Conservation (phyloP, 1,140 invertebrate genomes). For the Platorchestia sp. region DNA sequence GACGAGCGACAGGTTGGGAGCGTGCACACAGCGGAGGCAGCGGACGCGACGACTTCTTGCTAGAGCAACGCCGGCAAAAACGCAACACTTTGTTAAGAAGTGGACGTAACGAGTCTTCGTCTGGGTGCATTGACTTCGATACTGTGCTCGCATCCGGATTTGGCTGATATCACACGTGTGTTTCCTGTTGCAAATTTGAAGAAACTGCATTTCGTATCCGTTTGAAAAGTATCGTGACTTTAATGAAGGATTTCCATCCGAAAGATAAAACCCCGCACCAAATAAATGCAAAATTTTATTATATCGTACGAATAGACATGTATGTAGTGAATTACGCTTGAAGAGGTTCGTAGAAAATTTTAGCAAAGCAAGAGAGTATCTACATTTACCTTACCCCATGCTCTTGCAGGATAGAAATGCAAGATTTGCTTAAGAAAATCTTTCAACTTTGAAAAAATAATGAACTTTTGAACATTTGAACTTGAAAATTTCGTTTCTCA, state of each 20-base stretch:
- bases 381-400: background rate
- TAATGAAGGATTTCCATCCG: background rate
- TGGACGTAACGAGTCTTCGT: background rate
- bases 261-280: background rate
- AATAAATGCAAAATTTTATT: background rate
- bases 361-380: background rate
- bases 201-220: background rate
- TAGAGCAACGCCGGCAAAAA: background rate
- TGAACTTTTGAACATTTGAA: no score
- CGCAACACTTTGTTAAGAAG: background rate
- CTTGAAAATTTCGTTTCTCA: no score
- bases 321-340: background rate
- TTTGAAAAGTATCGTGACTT: background rate
- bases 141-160: background rate
- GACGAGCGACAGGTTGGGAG: constrained; percentile 31
- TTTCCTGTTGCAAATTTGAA: background rate
- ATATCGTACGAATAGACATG: no score
- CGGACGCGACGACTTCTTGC: background rate
- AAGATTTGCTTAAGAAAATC: background rate
- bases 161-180: background rate
- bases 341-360: background rate
- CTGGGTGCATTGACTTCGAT: background rate
- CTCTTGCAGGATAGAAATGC: background rate
- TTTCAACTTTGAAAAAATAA: background rate
- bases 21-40: background rate